Evolutionary conservation across 2,888 invertebrate genomes (phyloP).

Genomic region (Chaetogeoica ovagalla): DNA sequence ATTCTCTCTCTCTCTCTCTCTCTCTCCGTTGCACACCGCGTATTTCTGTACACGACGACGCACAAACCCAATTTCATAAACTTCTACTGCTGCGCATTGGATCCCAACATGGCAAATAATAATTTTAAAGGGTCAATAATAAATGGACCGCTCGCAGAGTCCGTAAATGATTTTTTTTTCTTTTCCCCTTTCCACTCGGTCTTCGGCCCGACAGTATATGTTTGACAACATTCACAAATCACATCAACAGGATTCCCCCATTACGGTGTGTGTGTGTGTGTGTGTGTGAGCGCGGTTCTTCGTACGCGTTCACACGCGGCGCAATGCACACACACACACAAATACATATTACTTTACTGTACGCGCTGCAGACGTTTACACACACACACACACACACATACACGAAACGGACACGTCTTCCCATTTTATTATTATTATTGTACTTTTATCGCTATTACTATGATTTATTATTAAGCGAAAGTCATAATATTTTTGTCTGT

Average conservation of each 20-base stretch:
- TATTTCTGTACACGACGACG: not conserved
- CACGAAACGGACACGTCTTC: constrained; percentile 27
- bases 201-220: constrained; percentile 14
- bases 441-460: constrained; percentile 40
- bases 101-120: constrained; percentile 47
- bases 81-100: constrained; percentile 12
- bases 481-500: constrained; percentile 49
- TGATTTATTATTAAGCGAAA: constrained; percentile 37
- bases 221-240: constrained; percentile 52
- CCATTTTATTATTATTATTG: constrained; percentile 35
- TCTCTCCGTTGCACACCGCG: constrained; percentile 16
- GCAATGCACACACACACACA: too few relatives aligned
- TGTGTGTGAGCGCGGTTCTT: not conserved
- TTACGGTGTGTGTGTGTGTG: constrained; percentile 15
- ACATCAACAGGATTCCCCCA: constrained; percentile 44
- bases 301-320: too few relatives aligned
- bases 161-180: constrained; percentile 51
- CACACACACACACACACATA: not conserved
- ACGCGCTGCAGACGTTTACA: not conserved
- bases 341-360: not conserved
- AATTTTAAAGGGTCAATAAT: constrained; percentile 53
- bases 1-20: too few relatives aligned
- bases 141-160: constrained; percentile 53
- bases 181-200: constrained; percentile 21
- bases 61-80: constrained; percentile 45